Percentiles rank a stretch among this genome's conserved stretches.
These are phyloP conservation scores for Julus scandinavius DNA, from an alignment of 2,888 invertebrate species.

Conservation along the genomic window DNA sequence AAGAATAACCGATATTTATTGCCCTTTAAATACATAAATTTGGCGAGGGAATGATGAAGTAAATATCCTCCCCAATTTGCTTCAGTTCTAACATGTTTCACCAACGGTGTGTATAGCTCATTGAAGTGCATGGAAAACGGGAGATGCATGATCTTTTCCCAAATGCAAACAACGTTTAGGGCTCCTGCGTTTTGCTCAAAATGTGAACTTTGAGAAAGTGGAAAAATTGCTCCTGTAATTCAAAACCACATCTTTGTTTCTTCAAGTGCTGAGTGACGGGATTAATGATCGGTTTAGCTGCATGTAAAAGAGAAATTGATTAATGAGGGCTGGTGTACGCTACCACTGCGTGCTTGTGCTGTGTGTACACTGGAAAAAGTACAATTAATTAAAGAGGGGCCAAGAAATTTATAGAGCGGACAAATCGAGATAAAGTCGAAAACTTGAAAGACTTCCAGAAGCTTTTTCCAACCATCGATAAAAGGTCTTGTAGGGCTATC, in stretches of 20 bases:
- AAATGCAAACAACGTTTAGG: constrained; percentile 10
- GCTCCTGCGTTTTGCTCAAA: neutral
- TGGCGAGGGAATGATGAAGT: too few species aligned
- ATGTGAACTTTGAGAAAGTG: neutral
- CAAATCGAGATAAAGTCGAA: constrained; percentile 18
- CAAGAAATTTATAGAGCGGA: constrained; percentile 18
- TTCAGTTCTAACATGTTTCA: too few species aligned
- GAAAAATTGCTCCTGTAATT: neutral
- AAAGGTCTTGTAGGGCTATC: neutral
- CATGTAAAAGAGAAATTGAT: constrained; percentile 18
- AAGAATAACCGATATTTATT: too few species aligned
- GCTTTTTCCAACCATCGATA: constrained; percentile 6
- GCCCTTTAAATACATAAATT: too few species aligned
- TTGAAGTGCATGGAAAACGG: neutral
- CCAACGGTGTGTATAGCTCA: neutral
- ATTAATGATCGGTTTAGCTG: constrained; percentile 11
- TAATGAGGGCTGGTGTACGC: constrained; percentile 18
- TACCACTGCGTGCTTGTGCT: neutral
- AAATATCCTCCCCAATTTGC: too few species aligned
- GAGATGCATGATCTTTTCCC: neutral
- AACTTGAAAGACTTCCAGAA: constrained; percentile 18
- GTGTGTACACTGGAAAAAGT: constrained; percentile 18
- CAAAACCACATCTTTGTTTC: constrained; percentile 18
- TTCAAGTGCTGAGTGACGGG: constrained; percentile 18
- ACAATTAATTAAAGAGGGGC: constrained; percentile 18